phyloP scores from a whole-genome alignment of 2,113 vertebrate genomes.

The Myiopsitta monachus region DNA sequence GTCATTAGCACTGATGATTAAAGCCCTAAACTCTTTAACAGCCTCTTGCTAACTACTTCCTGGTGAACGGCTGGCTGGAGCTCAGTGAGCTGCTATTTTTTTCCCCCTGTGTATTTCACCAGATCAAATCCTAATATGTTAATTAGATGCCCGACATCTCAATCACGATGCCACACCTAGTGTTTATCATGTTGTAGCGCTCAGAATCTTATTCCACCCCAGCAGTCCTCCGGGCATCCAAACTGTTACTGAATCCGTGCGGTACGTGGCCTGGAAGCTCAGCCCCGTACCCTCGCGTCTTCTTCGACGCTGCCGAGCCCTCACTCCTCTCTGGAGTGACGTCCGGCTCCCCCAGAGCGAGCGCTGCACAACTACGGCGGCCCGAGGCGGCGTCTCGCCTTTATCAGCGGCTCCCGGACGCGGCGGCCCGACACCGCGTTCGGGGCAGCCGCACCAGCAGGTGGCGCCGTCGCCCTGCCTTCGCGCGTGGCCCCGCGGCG shows the following conservation, averaged over 20 bases:
- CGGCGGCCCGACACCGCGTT: too few relatives aligned
- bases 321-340: not conserved
- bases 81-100: not conserved
- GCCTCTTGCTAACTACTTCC: not conserved
- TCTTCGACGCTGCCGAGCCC: not conserved
- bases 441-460: not conserved
- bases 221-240: accelerated
- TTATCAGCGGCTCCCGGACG: not conserved
- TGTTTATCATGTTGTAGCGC: accelerated
- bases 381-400: not conserved
- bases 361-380: not conserved
- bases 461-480: not conserved
- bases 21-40: not conserved
- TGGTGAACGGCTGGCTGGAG: not conserved
- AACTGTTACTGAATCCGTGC: accelerated
- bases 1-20: not conserved
- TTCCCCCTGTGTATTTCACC: not conserved
- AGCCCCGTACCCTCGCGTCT: accelerated
- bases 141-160: not conserved
- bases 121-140: not conserved
- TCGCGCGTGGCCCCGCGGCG: not conserved
- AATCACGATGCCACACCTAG: accelerated
- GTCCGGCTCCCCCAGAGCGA: not conserved
- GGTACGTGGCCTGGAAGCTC: accelerated
- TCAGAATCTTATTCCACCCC: accelerated